A percentile compares a stretch with the other conserved stretches of the same genome.
Evolutionary conservation across 2,113 vertebrate species (phyloP).

Genomic region (Larimichthys crocea): DNA sequence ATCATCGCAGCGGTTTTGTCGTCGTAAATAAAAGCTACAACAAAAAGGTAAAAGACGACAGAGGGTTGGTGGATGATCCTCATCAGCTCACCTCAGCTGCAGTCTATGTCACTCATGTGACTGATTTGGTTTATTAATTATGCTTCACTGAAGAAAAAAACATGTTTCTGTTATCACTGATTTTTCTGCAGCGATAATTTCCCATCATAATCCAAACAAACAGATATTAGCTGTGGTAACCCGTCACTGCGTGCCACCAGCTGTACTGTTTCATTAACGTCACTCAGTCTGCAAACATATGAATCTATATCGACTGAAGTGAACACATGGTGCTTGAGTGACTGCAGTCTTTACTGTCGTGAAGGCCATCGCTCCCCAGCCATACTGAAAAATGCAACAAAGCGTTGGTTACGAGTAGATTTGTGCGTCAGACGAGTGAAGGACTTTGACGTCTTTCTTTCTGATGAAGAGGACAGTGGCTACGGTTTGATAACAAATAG

Average conservation of each 20-base stretch:
- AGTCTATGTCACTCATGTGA: slow-evolving; percentile 11
- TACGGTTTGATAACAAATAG: background rate
- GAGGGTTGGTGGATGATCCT: slow-evolving; percentile 27
- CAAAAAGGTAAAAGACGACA: slow-evolving; percentile 11
- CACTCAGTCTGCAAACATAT: slow-evolving; percentile 27
- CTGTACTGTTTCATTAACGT: slow-evolving; percentile 28
- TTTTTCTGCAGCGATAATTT: background rate
- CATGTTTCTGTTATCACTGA: background rate
- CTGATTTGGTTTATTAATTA: slow-evolving; percentile 1
- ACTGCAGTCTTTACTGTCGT: background rate
- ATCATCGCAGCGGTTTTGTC: slow-evolving; percentile 6
- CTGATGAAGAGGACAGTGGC: background rate
- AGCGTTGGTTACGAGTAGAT: background rate
- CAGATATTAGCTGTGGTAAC: background rate
- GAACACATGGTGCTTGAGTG: background rate
- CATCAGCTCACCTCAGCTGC: background rate
- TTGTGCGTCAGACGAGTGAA: background rate
- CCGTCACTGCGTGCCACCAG: background rate
- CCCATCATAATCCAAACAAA: background rate
- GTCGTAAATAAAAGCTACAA: slow-evolving; percentile 27
- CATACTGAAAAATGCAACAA: background rate
- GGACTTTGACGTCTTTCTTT: background rate
- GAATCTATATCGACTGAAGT: slow-evolving; percentile 13
- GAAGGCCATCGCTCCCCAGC: background rate
- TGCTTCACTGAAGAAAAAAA: background rate